Evolutionary conservation across 2,113 vertebrate species (phyloP).

Genomic region (Zosterops lateralis): DNA sequence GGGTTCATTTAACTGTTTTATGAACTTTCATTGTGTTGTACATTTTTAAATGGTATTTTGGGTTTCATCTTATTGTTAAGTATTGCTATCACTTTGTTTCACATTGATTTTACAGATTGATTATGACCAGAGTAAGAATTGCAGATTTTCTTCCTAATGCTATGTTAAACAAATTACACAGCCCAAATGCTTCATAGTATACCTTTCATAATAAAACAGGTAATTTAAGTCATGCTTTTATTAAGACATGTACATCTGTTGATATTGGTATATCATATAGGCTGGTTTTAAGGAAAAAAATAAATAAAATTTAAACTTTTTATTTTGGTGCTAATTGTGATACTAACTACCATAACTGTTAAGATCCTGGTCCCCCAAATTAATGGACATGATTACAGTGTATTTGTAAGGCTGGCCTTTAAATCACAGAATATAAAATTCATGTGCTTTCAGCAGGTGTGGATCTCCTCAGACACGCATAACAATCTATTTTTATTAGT

Average conservation of each 20-base stretch:
- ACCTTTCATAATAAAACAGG: background rate
- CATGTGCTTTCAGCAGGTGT: background rate
- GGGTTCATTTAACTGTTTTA: background rate
- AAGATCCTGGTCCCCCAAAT: background rate
- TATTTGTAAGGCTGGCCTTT: background rate
- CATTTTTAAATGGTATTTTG: background rate
- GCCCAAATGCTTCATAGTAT: background rate
- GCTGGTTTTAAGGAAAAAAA: background rate
- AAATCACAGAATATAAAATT: background rate
- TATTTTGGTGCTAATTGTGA: background rate
- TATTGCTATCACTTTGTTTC: background rate
- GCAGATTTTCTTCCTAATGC: background rate
- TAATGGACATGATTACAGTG: background rate
- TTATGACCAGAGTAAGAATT: background rate
- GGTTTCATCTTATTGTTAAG: background rate
- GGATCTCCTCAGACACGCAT: background rate
- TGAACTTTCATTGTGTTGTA: background rate
- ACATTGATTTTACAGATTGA: background rate
- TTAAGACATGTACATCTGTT: background rate
- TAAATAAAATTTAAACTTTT: background rate
- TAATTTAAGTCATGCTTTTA: background rate
- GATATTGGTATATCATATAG: background rate
- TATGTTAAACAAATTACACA: background rate
- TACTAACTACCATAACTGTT: background rate
- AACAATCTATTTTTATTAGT: background rate